Evolutionary conservation across 2,113 vertebrate genomes (phyloP).

Genomic region (Odobenus rosmarus): DNA sequence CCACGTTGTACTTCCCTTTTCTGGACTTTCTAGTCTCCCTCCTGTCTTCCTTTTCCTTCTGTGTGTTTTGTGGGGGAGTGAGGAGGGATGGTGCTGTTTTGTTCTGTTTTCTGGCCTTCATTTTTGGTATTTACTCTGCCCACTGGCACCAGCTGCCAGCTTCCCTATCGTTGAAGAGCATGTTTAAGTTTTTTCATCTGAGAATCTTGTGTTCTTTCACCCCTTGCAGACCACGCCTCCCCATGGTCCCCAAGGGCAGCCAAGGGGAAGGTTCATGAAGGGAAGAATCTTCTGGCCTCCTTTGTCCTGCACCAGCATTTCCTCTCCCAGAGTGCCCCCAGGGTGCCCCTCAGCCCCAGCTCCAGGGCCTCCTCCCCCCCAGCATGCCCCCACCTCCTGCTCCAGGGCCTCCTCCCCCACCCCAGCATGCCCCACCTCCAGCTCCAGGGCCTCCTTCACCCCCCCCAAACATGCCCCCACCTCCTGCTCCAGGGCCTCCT

Average conservation of each 20-base stretch:
- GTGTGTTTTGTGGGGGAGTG: background rate
- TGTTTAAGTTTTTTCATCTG: background rate
- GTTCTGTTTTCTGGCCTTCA: slow-evolving; percentile 19
- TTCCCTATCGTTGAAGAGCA: background rate
- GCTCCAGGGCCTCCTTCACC: too few relatives aligned
- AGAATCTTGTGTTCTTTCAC: background rate
- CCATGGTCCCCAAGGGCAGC: background rate
- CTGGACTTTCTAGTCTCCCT: background rate
- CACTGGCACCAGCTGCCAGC: background rate
- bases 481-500: background rate
- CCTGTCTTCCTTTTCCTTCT: background rate
- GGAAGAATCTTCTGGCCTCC: too few relatives aligned
- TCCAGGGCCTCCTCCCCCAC: too few relatives aligned
- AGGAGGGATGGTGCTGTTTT: background rate
- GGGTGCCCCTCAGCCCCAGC: background rate
- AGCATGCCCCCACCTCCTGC: background rate
- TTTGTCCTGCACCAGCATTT: background rate
- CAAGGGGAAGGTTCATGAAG: background rate
- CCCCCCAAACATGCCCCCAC: too few relatives aligned
- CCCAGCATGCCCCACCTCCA: background rate
- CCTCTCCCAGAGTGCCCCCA: background rate
- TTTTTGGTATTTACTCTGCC: background rate
- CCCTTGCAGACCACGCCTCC: too few relatives aligned
- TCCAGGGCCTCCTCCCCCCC: background rate
- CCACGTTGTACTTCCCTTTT: slow-evolving; percentile 48